phyloP scores from a whole-genome alignment of 2,113 vertebrate species.

The Hirundichthys speculiger region DNA sequence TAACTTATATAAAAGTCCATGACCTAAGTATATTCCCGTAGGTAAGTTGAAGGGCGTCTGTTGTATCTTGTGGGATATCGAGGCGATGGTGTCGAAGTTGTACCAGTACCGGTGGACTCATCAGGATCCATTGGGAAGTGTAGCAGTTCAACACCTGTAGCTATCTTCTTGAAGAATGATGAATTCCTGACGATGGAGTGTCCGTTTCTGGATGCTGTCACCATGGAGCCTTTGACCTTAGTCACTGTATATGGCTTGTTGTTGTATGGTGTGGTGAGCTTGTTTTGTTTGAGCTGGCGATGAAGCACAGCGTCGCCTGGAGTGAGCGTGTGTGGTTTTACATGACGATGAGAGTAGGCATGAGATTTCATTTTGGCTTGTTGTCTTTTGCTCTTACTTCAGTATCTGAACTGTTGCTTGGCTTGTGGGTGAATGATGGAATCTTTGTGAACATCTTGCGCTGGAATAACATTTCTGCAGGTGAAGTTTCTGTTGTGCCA shows the following conservation, averaged over 20 bases:
- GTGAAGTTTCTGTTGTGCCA: background rate
- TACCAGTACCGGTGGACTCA: no score
- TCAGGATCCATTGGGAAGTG: no score
- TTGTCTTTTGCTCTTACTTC: background rate
- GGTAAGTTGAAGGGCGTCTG: no score
- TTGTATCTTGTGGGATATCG: no score
- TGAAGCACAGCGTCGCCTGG: background rate
- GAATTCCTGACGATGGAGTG: background rate
- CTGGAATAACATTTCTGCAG: background rate
- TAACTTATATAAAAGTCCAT: no score
- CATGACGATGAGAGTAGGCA: background rate
- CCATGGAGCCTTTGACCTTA: background rate
- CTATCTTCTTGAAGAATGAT: background rate
- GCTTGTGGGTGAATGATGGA: conserved; percentile 9
- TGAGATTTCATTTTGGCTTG: background rate
- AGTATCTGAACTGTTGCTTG: background rate
- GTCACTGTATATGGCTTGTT: background rate
- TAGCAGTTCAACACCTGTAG: background rate
- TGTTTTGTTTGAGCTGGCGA: background rate
- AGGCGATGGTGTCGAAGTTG: no score
- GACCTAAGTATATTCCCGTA: no score
- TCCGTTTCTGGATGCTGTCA: background rate
- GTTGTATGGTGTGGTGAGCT: background rate
- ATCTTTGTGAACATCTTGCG: background rate
- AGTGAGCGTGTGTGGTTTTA: background rate